Evolutionary conservation across 2,888 invertebrate species (phyloP), one percentile per base, ranked within the genome.

Genomic region (Pammene fasciana): DNA sequence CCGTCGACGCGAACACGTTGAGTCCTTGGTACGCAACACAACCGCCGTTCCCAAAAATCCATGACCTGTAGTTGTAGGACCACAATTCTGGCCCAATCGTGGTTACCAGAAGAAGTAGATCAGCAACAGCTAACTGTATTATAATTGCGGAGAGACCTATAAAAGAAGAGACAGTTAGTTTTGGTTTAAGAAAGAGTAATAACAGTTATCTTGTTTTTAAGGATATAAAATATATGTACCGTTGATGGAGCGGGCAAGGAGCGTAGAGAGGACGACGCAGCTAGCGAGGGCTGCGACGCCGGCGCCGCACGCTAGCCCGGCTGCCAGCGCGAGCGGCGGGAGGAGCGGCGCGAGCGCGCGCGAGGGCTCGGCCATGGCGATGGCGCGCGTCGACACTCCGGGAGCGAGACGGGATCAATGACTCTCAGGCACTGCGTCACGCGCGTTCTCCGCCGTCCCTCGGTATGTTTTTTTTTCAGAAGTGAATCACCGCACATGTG

Each of bases 1-100:
- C 90, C 3, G 94, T 93, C 60, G 94, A 93, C 2, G 92, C 85
- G 59, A 95, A 88, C 46, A 94, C 91, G 80, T 92, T 94, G 16
- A 92, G 78, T 46, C 94, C 94, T 73, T 93, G 84, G 80, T 93
- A 94, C 1, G 93, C 82, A 64, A 90, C 86, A 79, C 94, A 95
- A 66, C 88, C 82, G 59, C 85, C 84, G 48, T 80, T 79, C 18
- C 94, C 90, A 74, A 94, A 92, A 43, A 79, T 80, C 94, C 94
- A 94, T 50, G 90, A 88, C 73, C 87, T 85, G 62, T 81, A 78
- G 76, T 93, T 93, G 59, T 88, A 85, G 7, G 92, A 89, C 88
- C 93, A 92, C 71, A 94, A 78, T 82, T 95, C 94, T 45, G 93
- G 88, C 36, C 88, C 83, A 55, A 92, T 86, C 41, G 93, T 85